phyloP scores from a whole-genome alignment of 1,140 invertebrate genomes.

The Microplitis mediator region DNA sequence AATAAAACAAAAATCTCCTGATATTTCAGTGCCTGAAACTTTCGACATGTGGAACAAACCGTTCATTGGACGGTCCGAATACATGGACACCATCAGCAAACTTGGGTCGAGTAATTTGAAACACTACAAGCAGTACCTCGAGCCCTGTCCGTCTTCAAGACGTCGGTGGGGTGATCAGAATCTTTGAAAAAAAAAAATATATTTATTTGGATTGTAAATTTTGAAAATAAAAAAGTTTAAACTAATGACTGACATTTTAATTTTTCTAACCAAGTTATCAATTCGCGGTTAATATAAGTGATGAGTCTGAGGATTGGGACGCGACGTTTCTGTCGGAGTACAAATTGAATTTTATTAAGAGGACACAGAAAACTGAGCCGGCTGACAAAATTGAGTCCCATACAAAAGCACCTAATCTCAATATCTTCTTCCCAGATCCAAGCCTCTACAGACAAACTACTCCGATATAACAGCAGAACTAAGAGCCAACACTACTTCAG shows the following conservation, averaged over 20 bases:
- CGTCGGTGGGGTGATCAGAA: constrained; percentile 45
- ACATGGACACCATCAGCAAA: constrained; percentile 66
- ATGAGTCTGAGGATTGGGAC: background rate
- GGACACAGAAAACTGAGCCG: too few species aligned
- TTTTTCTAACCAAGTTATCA: too few species aligned
- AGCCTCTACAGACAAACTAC: too few species aligned
- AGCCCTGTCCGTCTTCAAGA: constrained; percentile 66
- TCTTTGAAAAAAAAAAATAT: constrained; percentile 3
- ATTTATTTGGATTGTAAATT: background rate
- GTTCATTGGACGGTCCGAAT: constrained; percentile 65
- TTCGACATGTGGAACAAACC: constrained; percentile 61
- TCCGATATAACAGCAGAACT: too few species aligned
- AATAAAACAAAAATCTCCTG: background rate
- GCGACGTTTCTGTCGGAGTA: background rate
- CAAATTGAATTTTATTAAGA: background rate
- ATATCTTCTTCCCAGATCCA: too few species aligned
- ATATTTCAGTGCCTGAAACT: constrained; percentile 50
- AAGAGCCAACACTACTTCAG: too few species aligned
- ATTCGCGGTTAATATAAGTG: too few species aligned
- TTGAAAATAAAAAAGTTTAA: background rate
- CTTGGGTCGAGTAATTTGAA: constrained; percentile 65
- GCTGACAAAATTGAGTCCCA: too few species aligned
- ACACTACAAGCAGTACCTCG: constrained; percentile 65
- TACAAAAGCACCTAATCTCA: too few species aligned
- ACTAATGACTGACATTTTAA: background rate